These are phyloP conservation scores for Capromys pilorides DNA, from an alignment of 2,797 vertebrate genomes.

Conservation along the genomic window DNA sequence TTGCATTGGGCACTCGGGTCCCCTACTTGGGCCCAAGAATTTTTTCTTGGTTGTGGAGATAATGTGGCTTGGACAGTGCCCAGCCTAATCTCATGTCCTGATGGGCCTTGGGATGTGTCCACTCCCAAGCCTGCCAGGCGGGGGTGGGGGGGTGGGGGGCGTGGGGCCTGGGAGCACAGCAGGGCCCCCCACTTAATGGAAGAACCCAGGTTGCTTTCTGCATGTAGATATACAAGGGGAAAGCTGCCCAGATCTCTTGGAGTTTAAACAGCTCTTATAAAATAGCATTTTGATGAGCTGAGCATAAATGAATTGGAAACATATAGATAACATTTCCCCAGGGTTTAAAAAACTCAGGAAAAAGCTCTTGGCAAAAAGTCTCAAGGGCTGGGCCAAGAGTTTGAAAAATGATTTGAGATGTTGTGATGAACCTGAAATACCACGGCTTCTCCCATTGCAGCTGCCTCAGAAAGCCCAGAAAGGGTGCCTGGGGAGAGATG, in stretches of 20 bases:
- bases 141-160: too few species aligned
- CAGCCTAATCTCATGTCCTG: background rate
- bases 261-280: constrained; percentile 71
- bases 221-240: constrained; percentile 50
- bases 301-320: constrained; percentile 77
- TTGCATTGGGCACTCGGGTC: background rate
- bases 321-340: constrained; percentile 76
- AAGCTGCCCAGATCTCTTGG: constrained; percentile 67
- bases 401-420: constrained; percentile 73
- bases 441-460: constrained; percentile 34
- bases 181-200: background rate
- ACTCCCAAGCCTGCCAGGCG: background rate
- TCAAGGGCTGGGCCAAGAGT: constrained; percentile 60
- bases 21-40: background rate
- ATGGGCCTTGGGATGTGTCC: background rate
- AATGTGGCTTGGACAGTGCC: background rate
- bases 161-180: background rate
- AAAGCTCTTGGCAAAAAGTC: constrained; percentile 70
- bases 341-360: constrained; percentile 65
- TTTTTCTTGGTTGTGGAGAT: background rate
- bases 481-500: background rate
- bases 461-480: background rate
- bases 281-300: constrained; percentile 79
- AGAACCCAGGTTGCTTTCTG: constrained; percentile 48
- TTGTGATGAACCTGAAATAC: constrained; percentile 62